Evolutionary conservation across 2,113 vertebrate genomes (phyloP), one percentile per base, ranked within the genome.

Genomic region (Macrotus californicus): DNA sequence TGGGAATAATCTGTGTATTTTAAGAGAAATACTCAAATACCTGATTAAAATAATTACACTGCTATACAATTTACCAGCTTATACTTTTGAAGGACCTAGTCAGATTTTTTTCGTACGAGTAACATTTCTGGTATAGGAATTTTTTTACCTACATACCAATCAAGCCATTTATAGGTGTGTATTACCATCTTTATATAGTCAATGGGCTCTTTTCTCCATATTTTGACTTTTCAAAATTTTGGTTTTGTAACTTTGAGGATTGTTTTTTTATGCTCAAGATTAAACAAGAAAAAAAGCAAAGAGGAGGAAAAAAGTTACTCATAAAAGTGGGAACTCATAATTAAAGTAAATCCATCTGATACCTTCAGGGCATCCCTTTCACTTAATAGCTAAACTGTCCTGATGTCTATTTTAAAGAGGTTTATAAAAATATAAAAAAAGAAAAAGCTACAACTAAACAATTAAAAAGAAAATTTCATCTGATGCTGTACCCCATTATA

Each of bases 401-500:
- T 97, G 96, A 91, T 94, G 98, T 97, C 98, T 98, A 98, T 94
- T 92, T 96, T 94, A 96, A 97, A 94, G 88, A 95, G 54, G 69
- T 94, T 97, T 96, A 98, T 95, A 98, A 98, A 98, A 98, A 98
- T 15, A 94, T 83, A 97, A 88, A 95, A 95, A 73, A 88, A 97
- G 83, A 96, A 97, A 80, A 97, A 97, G 93, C 98, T 98, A 98
- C 84, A 97, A 98, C 98, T 97, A 98, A 98, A 98, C 97, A 96
- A 96, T 97, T 96, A 85, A 98, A 98, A 98, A 98, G 96, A 98
- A 97, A 98, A 97, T 14, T 6, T 97, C 94, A 97, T 97, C 98
- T 97, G 97, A 98, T 98, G 98, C 98, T 99, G 98, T 98, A 99
- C 98, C 99, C 98, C 99, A 99, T 98, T 98, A 99, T 98, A 99